Evolutionary conservation across 2,797 vertebrate genomes (phyloP).

Genomic region (Helarctos malayanus): DNA sequence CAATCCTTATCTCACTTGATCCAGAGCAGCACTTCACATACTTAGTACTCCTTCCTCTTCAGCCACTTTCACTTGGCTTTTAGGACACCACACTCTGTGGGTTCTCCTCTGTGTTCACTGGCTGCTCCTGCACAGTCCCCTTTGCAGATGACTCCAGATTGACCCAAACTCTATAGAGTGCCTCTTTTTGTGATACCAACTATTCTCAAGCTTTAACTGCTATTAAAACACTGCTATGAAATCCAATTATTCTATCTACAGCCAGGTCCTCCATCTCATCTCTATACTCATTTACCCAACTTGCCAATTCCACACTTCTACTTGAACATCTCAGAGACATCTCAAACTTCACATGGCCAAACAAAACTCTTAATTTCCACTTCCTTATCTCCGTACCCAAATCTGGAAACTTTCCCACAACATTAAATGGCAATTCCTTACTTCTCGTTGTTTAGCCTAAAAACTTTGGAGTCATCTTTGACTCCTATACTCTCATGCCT

Average conservation of each 20-base stretch:
- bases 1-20: not conserved
- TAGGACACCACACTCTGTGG: not conserved
- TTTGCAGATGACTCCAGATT: not conserved
- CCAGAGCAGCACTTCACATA: not conserved
- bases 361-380: not conserved
- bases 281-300: not conserved
- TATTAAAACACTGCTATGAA: slow-evolving; percentile 6
- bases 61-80: not conserved
- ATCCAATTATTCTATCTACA: not conserved
- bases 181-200: not conserved
- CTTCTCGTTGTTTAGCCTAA: not conserved
- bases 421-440: not conserved
- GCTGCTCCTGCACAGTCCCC: not conserved
- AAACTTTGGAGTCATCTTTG: not conserved
- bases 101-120: not conserved
- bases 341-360: slow-evolving; percentile 34
- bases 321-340: not conserved
- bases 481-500: not conserved
- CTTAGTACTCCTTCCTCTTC: not conserved
- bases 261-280: not conserved
- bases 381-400: not conserved
- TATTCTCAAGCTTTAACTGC: not conserved
- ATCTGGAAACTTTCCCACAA: not conserved
- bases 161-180: not conserved
- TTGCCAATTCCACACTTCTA: not conserved